These are phyloP conservation scores for Pimephales promelas DNA, from an alignment of 2,113 vertebrate species.

Conservation along the genomic window DNA sequence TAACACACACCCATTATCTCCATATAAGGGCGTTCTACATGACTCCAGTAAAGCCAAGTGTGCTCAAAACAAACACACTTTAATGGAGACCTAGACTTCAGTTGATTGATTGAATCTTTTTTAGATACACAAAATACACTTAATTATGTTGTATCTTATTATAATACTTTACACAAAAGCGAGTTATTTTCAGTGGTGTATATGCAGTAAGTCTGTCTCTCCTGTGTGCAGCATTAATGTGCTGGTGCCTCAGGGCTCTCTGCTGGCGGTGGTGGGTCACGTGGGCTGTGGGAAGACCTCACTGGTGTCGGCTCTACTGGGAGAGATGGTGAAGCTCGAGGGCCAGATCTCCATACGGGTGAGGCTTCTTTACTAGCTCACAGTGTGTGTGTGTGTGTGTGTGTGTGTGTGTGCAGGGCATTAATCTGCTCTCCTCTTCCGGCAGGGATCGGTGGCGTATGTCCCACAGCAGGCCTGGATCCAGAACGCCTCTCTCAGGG, in stretches of 20 bases:
- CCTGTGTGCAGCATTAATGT: constrained; percentile 81
- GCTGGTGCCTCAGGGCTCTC: constrained; percentile 85
- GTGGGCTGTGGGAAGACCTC: constrained; percentile 98
- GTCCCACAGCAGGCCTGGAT: constrained; percentile 98
- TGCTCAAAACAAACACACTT: background rate
- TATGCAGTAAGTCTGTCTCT: too few relatives aligned
- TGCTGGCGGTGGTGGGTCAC: constrained; percentile 91
- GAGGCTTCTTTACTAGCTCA: constrained; percentile 47
- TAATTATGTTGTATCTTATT: background rate
- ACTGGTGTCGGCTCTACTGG: constrained; percentile 89
- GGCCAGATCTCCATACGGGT: constrained; percentile 88
- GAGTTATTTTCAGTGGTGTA: background rate
- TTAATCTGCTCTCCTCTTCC: background rate
- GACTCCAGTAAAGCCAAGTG: background rate
- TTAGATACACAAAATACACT: background rate
- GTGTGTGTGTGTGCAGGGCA: too few relatives aligned
- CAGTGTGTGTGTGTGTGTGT: accelerated
- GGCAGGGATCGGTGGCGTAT: constrained; percentile 91
- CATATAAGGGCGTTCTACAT: background rate
- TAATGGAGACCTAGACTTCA: background rate
- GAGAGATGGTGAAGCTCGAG: constrained; percentile 94
- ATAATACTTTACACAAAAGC: background rate
- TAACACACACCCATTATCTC: background rate
- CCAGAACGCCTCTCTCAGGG: constrained; percentile 90
- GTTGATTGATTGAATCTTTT: background rate